A percentile compares a stretch with the other conserved stretches of the same genome.
Evolutionary conservation across 2,888 invertebrate species (phyloP).

Genomic region (Stenoptilia bipunctidactyla): DNA sequence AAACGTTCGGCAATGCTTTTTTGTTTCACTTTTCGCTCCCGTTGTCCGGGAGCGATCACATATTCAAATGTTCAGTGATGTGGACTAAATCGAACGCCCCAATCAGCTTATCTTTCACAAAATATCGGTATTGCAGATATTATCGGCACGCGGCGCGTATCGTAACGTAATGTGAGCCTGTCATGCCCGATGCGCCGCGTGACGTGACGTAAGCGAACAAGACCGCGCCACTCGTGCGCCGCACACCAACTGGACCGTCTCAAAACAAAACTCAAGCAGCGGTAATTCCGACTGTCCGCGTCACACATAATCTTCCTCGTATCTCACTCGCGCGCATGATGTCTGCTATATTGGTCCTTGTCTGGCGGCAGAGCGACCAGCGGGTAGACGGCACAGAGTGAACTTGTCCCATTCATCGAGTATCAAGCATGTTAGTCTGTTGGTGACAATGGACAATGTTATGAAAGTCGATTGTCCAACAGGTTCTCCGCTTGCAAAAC

Average conservation of each 20-base stretch:
- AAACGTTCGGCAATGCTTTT: conserved; percentile 56
- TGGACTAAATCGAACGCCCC: conserved; percentile 38
- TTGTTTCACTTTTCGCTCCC: conserved; percentile 47
- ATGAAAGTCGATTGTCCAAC: conserved; percentile 44
- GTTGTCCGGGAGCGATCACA: conserved; percentile 52
- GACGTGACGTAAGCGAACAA: conserved; percentile 16
- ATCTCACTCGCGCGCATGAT: conserved; percentile 24
- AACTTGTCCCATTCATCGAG: conserved; percentile 56
- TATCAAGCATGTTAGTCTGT: too few relatives aligned
- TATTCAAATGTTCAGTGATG: conserved; percentile 36
- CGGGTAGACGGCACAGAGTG: conserved; percentile 40
- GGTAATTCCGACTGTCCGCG: conserved; percentile 53
- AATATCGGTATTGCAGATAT: conserved; percentile 62
- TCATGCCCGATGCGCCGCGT: conserved; percentile 18
- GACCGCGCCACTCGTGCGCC: conserved; percentile 44
- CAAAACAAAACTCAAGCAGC: conserved; percentile 57
- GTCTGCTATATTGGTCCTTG: conserved; percentile 25
- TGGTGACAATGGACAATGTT: conserved; percentile 51
- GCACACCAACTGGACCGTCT: conserved; percentile 48
- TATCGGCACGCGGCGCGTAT: conserved; percentile 50
- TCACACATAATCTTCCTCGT: conserved; percentile 25
- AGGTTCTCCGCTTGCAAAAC: neutral
- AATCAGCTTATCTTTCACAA: conserved; percentile 51
- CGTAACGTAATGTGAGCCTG: conserved; percentile 26
- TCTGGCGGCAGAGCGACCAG: conserved; percentile 31